A percentile compares a stretch with the other conserved stretches of the same genome.
These are phyloP conservation scores for Drosophila ironensis DNA, from an alignment of 1,140 invertebrate genomes.

Conservation along the genomic window DNA sequence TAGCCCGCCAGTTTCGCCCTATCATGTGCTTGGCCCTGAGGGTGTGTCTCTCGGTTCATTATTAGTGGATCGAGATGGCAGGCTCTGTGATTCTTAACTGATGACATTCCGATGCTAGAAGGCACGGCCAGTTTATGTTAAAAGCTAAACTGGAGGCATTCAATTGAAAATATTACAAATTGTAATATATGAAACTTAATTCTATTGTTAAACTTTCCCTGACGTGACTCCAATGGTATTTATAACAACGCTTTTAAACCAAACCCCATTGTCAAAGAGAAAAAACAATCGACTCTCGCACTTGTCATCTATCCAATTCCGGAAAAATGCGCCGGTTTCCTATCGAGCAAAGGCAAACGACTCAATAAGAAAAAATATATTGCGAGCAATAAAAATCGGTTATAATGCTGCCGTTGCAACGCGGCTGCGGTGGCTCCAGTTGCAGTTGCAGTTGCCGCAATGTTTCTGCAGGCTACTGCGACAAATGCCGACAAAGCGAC, in stretches of 20 bases:
- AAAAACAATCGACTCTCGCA: slow-evolving; percentile 34
- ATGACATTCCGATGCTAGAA: slow-evolving; percentile 37
- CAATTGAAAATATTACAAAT: neutral
- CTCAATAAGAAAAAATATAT: slow-evolving; percentile 82
- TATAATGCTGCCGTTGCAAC: slow-evolving; percentile 60
- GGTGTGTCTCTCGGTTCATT: slow-evolving; percentile 56
- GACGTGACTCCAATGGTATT: no score
- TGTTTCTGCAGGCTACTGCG: slow-evolving; percentile 50
- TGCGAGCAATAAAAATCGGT: slow-evolving; percentile 79
- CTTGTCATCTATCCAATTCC: slow-evolving; percentile 29
- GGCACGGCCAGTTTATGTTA: slow-evolving; percentile 3
- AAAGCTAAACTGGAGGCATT: no score
- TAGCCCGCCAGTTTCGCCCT: slow-evolving; percentile 49
- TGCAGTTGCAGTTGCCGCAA: neutral
- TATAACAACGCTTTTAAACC: no score
- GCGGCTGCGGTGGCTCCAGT: no score
- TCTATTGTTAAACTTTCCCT: no score
- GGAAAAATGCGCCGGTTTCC: neutral
- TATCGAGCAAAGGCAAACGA: slow-evolving; percentile 57
- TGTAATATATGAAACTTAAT: no score
- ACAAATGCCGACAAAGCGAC: slow-evolving; percentile 72
- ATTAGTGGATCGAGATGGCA: slow-evolving; percentile 29
- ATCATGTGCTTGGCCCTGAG: slow-evolving; percentile 50
- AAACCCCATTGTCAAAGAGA: slow-evolving; percentile 30
- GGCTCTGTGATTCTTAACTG: slow-evolving; percentile 39